A percentile compares a stretch with the other conserved stretches of the same genome.
phyloP scores from a whole-genome alignment of 2,113 vertebrate species.

The Tricholaema leucomelas region DNA sequence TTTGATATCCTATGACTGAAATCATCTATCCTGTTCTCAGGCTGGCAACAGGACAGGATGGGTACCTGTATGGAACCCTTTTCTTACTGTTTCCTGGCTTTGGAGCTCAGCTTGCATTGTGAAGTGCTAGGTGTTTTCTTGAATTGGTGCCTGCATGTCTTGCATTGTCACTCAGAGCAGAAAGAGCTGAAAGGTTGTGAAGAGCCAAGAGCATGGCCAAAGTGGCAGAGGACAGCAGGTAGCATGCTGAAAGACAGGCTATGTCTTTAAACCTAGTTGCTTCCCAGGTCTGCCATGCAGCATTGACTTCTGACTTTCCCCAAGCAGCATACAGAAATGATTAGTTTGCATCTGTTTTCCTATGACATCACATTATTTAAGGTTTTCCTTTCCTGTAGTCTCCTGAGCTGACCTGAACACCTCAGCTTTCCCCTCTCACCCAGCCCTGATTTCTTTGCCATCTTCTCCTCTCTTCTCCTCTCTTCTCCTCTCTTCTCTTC shows the following conservation, averaged over 20 bases:
- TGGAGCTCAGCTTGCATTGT: background rate
- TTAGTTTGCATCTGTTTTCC: background rate
- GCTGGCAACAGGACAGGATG: background rate
- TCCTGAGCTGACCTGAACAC: background rate
- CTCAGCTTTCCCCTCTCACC: background rate
- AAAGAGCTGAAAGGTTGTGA: background rate
- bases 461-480: no score
- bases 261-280: slow-evolving; percentile 6
- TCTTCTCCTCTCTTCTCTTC: background rate
- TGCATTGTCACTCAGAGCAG: background rate
- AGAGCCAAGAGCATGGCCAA: background rate
- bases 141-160: background rate
- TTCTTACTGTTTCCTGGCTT: background rate
- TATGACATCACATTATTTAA: background rate
- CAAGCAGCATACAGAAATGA: background rate
- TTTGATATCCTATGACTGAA: background rate
- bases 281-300: background rate
- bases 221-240: background rate
- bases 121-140: background rate
- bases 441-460: background rate
- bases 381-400: background rate
- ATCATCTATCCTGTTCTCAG: background rate
- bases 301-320: background rate
- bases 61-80: background rate
- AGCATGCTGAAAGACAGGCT: background rate